Percentiles rank a stretch among this genome's conserved stretches.
phyloP scores from a whole-genome alignment of 2,113 vertebrate species.

The Pristiophorus japonicus region DNA sequence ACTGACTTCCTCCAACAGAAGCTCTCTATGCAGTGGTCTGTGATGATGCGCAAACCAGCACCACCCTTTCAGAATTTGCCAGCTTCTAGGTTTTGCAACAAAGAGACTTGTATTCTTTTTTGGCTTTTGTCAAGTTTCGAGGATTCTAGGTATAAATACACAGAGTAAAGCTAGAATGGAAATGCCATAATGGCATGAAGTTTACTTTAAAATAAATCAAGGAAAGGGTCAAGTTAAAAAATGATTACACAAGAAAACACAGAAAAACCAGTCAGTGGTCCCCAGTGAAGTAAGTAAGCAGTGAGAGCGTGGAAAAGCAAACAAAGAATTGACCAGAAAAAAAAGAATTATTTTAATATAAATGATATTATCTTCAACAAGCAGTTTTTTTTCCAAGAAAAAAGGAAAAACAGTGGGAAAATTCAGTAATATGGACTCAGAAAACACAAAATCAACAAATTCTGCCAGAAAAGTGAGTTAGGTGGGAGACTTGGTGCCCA shows the following conservation, averaged over 20 bases:
- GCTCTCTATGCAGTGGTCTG: not conserved
- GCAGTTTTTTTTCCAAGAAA: no score
- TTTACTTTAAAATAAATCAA: slow-evolving; percentile 25
- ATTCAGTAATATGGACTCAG: not conserved
- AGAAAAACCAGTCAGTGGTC: not conserved
- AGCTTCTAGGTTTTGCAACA: not conserved
- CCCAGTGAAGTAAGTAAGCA: not conserved
- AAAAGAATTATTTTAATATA: not conserved
- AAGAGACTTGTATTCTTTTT: not conserved
- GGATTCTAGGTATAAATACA: not conserved
- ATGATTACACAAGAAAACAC: not conserved
- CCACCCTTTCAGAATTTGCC: not conserved
- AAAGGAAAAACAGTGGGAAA: not conserved
- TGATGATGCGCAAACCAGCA: no score
- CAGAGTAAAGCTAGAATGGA: not conserved
- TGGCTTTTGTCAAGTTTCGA: not conserved
- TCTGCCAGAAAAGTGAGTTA: not conserved
- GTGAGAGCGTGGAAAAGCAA: slow-evolving; percentile 15
- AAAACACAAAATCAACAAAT: not conserved
- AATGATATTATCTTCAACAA: slow-evolving; percentile 4
- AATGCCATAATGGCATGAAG: not conserved
- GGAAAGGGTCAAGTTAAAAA: not conserved
- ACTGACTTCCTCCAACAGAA: not conserved
- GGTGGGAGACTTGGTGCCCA: not conserved
- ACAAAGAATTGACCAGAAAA: slow-evolving; percentile 7